Conservation (phyloP, 2,113 vertebrate species). For the Sinocyclocheilus grahami region DNA sequence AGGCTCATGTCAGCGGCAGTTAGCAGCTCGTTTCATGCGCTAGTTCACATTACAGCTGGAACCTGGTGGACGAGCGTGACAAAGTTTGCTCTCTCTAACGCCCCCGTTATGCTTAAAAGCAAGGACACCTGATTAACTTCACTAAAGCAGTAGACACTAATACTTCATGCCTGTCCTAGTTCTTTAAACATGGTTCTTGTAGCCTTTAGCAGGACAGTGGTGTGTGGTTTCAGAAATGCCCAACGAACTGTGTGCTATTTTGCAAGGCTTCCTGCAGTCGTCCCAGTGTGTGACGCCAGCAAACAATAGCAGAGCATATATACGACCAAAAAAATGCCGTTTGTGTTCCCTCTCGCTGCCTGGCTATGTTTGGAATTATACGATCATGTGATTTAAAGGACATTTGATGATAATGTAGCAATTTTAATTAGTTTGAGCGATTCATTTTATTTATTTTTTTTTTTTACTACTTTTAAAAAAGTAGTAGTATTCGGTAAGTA, state of each 20-base stretch:
- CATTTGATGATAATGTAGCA: too few species aligned
- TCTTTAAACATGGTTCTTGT: not conserved
- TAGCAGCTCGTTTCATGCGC: not conserved
- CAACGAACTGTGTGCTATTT: constrained; percentile 24
- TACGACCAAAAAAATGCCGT: constrained; percentile 10
- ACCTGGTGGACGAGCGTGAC: not conserved
- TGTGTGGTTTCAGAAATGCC: not conserved
- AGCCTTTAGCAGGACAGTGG: not conserved
- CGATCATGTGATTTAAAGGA: too few species aligned
- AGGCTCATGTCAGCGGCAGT: not conserved
- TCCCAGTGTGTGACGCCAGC: not conserved
- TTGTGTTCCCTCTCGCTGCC: not conserved
- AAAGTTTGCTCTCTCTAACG: not conserved
- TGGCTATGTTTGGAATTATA: not conserved
- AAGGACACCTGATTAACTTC: constrained; percentile 23
- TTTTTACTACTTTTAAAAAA: too few species aligned
- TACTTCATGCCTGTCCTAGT: constrained; percentile 20
- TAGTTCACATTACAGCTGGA: constrained; percentile 27
- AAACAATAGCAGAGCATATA: not conserved
- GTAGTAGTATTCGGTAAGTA: too few species aligned
- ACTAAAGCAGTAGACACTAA: constrained; percentile 1
- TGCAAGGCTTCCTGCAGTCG: constrained; percentile 11
- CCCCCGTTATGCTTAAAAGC: constrained; percentile 4
- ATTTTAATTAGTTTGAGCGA: too few species aligned
- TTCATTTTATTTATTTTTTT: too few species aligned